Evolutionary conservation across 1,140 invertebrate genomes (phyloP), one percentile per base, ranked within the genome.

Genomic region (Brachionus plicatilis): DNA sequence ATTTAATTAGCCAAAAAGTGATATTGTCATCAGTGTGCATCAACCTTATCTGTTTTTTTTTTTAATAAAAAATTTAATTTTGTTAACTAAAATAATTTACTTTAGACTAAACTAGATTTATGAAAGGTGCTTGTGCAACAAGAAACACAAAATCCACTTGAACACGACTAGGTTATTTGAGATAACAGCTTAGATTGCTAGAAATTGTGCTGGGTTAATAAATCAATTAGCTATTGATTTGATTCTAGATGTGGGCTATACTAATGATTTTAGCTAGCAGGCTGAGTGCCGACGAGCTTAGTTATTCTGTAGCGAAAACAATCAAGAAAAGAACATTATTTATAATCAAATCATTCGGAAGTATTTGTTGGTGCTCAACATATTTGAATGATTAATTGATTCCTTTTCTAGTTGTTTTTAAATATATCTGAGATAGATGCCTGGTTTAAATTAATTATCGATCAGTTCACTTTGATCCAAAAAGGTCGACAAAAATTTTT

Each of bases 211-310:
- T 27, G 17, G 60, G 1, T 20, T 29, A 17, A 37, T 27, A 66
- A 66, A 68, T 68, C 66, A 68, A 68, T 68, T 68, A 68, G 66
- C 66, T 14, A 33, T 68, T 68, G 27, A 68, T 68, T 68, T 37
- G 8, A 68, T 37, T 33, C 4, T 8, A 0, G 6, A 56, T 6
- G 7, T 56, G 24, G 50, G 50, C 50, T 17, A 17, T 17, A 1
- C 2, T 0, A n/a, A 60, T 20, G 20, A 20, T 9, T 6, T 6
- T 60, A n/a, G 4, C 53, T 60, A 0, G 17, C 17, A 60, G 17
- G 20, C n/a, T 60, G 8, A 17, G 47, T 17, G 47, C 47, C 47
- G 47, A 60, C 53, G n/a, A 20, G 53, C 53, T 60, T 8, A 53
- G n/a, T 0, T 14, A 53, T 53, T 14, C 5, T 53, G 14, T 17